Base-by-base conservation (phyloP, 2,113 vertebrate genomes). In the Collichthys lucidus region DNA sequence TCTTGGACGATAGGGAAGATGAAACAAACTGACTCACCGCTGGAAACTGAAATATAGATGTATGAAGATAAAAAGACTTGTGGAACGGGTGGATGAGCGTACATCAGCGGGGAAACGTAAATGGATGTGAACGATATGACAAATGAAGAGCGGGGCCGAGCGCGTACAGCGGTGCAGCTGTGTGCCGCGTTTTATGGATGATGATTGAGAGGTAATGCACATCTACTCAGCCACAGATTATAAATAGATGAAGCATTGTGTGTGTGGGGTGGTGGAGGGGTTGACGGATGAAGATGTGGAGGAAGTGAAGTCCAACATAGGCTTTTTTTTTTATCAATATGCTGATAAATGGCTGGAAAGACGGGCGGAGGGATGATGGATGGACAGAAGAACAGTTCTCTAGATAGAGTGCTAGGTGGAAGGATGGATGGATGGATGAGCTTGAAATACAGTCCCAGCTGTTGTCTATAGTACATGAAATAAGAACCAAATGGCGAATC, bases 401-500 rank as follows among this genome's bases (percentile, higher is more conserved):
- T 55, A 12, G 68, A 35, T 74, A 68, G 40, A 87, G 75, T 44
- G 65, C 19, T 16, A 2, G 57, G 61, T 10, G 47, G n/a, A 60
- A 63, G 52, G 74, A 81, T 55, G 67, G 70, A 80, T 53, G 67
- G 70, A 80, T 53, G 46, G 40, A 66, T 65, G 66, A 82, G 78
- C 56, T 76, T 71, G 55, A 77, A 87, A 76, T 60, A 79, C 67
- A 44, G 46, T 14, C 70, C 81, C 92, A 94, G 91, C 90, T 93
- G 93, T 86, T 92, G 79, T 88, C 85, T 82, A 74, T 85, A 81
- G 80, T 62, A 87, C 90, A 86, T 83, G 46, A 91, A 94, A 94
- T 91, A 72, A 87, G 83, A 93, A 94, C 91, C 90, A 9, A 77
- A 93, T 93, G 93, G 83, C 74, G 88, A 86, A 80, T 92, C 90